Base-by-base conservation (phyloP, 2,888 invertebrate genomes). In the Liodrosophila aerea region DNA sequence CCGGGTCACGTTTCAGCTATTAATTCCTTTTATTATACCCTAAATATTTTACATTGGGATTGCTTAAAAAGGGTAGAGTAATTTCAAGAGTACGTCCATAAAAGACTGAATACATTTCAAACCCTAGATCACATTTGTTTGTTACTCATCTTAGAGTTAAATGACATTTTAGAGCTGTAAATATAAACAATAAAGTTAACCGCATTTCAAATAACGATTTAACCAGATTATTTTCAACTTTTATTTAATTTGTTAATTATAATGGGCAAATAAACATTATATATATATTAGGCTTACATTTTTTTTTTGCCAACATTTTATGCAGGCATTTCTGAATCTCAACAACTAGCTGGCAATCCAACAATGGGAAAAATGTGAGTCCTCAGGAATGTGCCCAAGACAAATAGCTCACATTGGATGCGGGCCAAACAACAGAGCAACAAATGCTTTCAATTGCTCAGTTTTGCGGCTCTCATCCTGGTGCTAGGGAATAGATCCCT, bases 1-100 rank as follows among this genome's bases (percentile, higher is more conserved):
- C 58, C 64, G 64, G 80, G 82, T 86, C 86, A 86, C 87, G 87
- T 86, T 76, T 52, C 29, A 64, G 76, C 70, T 77, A 87, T 86
- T 87, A 87, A 77, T 84, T 76, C 66, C 69, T 63, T 75, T 76
- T 77, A 67, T 67, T 67, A 77, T 73, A 64, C 52, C 45, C 9
- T 9, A 11, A 0, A 41, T 18, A 22, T 22, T 5, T 22, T 5
- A 27, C 27, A 41, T 27, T 18, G 8, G 18, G 11, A 3, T 27
- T 41, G 40, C 12, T 22, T 7, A 1, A 41, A 8, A 8, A 27
- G 22, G 40, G 27, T 7, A 22, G 22, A 22, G 22, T 22, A 22
- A 22, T 22, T 22, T 22, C 22, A 22, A 4, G 22, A 22, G 5
- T 4, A 22, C 5, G 7, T 7, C 30, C 30, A 30, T 30, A 7